Evolutionary conservation across 2,113 vertebrate genomes (phyloP).

Genomic region (Sinocyclocheilus anshuiensis): DNA sequence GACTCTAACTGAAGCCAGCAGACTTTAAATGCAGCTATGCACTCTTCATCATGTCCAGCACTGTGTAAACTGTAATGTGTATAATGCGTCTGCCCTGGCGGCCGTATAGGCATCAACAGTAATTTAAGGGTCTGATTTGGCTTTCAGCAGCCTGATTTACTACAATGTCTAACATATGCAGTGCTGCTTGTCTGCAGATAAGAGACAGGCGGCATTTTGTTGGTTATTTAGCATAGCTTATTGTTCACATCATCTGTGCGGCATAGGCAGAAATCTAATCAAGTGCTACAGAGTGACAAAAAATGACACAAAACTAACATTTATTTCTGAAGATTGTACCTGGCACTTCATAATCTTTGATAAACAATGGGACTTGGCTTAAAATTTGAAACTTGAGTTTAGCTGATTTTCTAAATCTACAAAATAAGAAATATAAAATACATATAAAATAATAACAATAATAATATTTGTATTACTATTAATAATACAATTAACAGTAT

Average conservation of each 20-base stretch:
- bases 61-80: neutral
- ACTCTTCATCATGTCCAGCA: neutral
- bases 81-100: neutral
- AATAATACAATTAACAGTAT: too few relatives aligned
- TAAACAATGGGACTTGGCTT: neutral
- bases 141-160: conserved; percentile 5
- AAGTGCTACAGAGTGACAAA: neutral
- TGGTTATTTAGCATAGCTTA: neutral
- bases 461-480: too few relatives aligned
- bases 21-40: conserved; percentile 3
- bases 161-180: neutral
- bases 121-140: neutral
- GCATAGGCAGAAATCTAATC: neutral
- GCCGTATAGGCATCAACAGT: neutral
- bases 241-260: neutral
- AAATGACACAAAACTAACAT: neutral
- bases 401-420: neutral
- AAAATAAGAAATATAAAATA: neutral
- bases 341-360: neutral
- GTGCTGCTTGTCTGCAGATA: conserved; percentile 9
- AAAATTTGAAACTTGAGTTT: neutral
- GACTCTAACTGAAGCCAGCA: neutral
- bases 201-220: neutral
- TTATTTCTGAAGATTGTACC: neutral
- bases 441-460: neutral